Conservation (phyloP, 2,888 invertebrate genomes). For the Lordiphosa andalusiaca region DNA sequence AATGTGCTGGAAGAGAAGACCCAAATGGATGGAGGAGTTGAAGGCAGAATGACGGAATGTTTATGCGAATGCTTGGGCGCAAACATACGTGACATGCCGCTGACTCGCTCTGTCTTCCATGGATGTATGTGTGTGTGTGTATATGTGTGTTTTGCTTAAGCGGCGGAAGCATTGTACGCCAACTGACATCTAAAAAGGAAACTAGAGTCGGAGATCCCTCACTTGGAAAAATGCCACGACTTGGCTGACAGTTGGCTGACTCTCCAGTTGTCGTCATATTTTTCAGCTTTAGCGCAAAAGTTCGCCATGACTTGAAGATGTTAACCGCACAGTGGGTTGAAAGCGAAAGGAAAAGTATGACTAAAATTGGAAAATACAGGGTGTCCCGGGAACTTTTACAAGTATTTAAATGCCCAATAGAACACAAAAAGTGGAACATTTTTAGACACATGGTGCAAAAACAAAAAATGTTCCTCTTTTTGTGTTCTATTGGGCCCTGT, state of each 20-base stretch:
- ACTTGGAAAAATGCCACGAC: conserved; percentile 56
- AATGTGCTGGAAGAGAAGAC: conserved; percentile 51
- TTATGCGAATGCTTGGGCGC: conserved; percentile 70
- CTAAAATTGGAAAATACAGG: background rate
- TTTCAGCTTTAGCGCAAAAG: conserved; percentile 33
- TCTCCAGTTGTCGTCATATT: conserved; percentile 54
- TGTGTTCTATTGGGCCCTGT: too few relatives aligned
- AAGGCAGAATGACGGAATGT: conserved; percentile 51
- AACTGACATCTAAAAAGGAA: conserved; percentile 46
- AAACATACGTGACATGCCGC: conserved; percentile 66
- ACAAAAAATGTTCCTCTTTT: too few relatives aligned
- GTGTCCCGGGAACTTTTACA: too few relatives aligned
- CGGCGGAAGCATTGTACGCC: conserved; percentile 57
- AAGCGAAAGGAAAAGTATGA: conserved; percentile 8
- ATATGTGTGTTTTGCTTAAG: conserved; percentile 35
- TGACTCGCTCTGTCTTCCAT: conserved; percentile 19
- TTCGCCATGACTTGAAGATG: conserved; percentile 29
- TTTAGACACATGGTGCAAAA: too few relatives aligned
- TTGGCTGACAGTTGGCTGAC: conserved; percentile 37
- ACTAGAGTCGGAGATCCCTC: conserved; percentile 36
- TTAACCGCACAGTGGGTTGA: conserved; percentile 29
- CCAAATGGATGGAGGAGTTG: background rate
- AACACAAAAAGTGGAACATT: background rate
- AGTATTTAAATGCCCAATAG: too few relatives aligned
- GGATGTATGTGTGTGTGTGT: conserved; percentile 22